Evolutionary conservation across 92 coral and sea anemone species (phyloP), one percentile per base, ranked within the genome.

Genomic region (Actinostola sp.): DNA sequence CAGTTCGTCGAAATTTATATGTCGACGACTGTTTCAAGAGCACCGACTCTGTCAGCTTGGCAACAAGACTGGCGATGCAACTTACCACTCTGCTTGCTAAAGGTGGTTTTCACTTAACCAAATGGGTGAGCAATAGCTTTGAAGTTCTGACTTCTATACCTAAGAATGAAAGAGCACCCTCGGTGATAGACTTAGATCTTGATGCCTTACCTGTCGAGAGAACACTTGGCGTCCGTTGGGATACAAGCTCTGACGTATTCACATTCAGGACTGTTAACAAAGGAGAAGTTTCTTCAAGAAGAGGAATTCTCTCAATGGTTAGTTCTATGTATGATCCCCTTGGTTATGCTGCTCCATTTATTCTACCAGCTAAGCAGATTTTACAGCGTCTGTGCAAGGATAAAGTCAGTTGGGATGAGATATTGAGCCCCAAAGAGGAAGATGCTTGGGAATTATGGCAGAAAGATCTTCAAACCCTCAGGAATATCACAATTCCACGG

Each of bases 61-160:
- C 63, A 17, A 30, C 29, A 17, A 58, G 14, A 16, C 63, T 27
- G 23, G 17, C 43, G 0, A 58, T 17, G 17, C 35, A 58, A 58
- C 17, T 58, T 14, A 58, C 35, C 17, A 36, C 26, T 2, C 42
- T 58, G 20, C 34, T 58, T 5, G 26, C 34, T 11, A 58, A 58
- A 58, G 63, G 39, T 25, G 63, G 63, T 17, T 58, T 58, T 58
- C 19, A 36, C 21, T 36, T 58, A 58, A 58, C 63, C 17, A 58
- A 58, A 21, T 58, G 63, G 63, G 38, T 58, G 11, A 58, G 63
- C 38, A 58, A 58, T 36, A 30, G 38, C 33, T 21, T 21, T 5
- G 42, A 58, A 16, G 63, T 58, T 1, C 30, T 58, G 12, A 30
- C 9, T 30, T 17, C 63, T 10, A 58, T 58, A 58, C 63, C 63